These are phyloP conservation scores for Cotesia vestalis DNA, from an alignment of 1,140 invertebrate genomes.

Conservation along the genomic window DNA sequence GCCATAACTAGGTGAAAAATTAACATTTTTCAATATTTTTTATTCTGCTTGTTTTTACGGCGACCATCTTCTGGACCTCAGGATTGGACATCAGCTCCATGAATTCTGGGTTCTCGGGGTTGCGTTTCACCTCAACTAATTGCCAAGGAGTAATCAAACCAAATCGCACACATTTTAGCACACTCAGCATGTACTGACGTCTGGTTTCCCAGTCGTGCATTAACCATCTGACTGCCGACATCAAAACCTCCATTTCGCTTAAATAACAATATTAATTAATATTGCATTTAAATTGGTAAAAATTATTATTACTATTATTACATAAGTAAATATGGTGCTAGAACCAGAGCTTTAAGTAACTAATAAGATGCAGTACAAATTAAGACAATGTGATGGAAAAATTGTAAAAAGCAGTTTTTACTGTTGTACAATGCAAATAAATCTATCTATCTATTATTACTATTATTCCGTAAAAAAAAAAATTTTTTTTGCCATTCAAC, in stretches of 20 bases:
- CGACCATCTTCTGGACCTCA: constrained; percentile 76
- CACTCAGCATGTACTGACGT: constrained; percentile 65
- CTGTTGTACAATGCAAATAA: no score
- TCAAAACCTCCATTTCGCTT: constrained; percentile 79
- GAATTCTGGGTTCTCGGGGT: constrained; percentile 76
- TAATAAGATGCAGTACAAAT: no score
- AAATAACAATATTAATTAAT: constrained; percentile 22
- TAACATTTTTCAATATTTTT: not conserved
- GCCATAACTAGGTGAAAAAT: not conserved
- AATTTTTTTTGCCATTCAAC: no score
- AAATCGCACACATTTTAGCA: constrained; percentile 75
- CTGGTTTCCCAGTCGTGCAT: constrained; percentile 73
- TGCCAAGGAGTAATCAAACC: constrained; percentile 79
- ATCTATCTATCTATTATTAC: no score
- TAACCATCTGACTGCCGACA: constrained; percentile 79
- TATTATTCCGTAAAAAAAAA: no score
- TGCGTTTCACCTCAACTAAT: constrained; percentile 75
- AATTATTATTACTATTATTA: no score
- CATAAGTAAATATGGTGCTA: no score
- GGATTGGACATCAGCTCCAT: constrained; percentile 72
- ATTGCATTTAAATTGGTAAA: not conserved
- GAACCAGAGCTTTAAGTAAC: no score
- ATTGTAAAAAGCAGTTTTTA: no score
- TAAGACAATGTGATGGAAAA: no score
- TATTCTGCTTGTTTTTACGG: not conserved